phyloP scores from a whole-genome alignment of 2,888 invertebrate genomes.

The Laspeyria flexula region DNA sequence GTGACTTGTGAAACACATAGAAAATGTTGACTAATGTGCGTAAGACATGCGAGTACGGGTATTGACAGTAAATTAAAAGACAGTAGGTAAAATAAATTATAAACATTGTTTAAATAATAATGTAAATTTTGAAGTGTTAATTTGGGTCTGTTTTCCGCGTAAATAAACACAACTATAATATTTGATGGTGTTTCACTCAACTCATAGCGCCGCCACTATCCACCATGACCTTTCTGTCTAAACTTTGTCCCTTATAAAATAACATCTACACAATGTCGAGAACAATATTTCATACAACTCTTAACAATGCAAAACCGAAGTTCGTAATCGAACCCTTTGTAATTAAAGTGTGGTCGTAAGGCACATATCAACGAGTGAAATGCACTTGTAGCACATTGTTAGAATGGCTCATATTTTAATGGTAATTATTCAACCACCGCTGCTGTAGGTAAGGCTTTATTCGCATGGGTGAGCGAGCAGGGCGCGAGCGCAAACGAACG shows the following conservation, averaged over 20 bases:
- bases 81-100: too few species aligned
- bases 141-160: too few species aligned
- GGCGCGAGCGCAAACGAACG: constrained; percentile 65
- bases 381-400: constrained; percentile 39
- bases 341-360: constrained; percentile 15
- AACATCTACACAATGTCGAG: too few species aligned
- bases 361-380: constrained; percentile 34
- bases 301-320: constrained; percentile 16
- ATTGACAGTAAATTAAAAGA: too few species aligned
- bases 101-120: too few species aligned
- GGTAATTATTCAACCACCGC: constrained; percentile 39
- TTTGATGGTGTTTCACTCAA: too few species aligned
- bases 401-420: constrained; percentile 37
- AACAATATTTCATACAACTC: constrained; percentile 17
- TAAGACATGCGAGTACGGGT: too few species aligned
- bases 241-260: too few species aligned
- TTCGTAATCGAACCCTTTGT: constrained; percentile 16
- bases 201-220: too few species aligned
- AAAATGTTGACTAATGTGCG: constrained; percentile 28
- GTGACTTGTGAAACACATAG: constrained; percentile 32
- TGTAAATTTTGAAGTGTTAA: too few species aligned
- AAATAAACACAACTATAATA: too few species aligned
- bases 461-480: constrained; percentile 52
- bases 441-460: constrained; percentile 46
- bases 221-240: too few species aligned